Evolutionary conservation across 92 coral and sea anemone genomes (phyloP).

Genomic region (Zoanthus solanderi): DNA sequence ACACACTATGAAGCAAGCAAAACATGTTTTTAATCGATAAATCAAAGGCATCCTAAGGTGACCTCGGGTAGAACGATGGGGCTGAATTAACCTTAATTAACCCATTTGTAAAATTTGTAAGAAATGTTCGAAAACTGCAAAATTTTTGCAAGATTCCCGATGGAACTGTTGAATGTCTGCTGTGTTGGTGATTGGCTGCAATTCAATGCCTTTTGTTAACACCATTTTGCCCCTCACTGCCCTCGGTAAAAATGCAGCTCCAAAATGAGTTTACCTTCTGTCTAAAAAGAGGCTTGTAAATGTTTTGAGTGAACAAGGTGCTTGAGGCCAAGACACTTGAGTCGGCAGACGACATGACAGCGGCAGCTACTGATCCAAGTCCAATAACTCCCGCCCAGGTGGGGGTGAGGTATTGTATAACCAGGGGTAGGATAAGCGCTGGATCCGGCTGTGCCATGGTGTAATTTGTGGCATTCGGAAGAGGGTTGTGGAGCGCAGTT

Average conservation of each 20-base stretch:
- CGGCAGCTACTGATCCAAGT: conserved; percentile 71
- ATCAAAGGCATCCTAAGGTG: no score
- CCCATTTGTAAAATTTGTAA: no score
- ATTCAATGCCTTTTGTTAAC: no score
- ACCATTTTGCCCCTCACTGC: no score
- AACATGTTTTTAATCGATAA: no score
- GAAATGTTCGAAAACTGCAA: no score
- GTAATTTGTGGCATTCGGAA: conserved; percentile 19
- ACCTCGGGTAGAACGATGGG: no score
- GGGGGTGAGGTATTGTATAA: conserved; percentile 65
- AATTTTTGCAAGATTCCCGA: no score
- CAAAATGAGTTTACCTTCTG: conserved; percentile 49
- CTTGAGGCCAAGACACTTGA: conserved; percentile 65
- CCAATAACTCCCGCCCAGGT: conserved; percentile 60
- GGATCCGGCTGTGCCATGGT: conserved; percentile 43
- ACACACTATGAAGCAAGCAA: no score
- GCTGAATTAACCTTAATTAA: no score
- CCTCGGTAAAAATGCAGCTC: neutral
- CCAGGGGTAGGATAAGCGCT: conserved; percentile 54
- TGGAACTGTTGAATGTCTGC: no score
- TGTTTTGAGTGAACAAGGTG: conserved; percentile 60
- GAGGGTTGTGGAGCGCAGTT: conserved; percentile 59
- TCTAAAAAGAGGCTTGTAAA: conserved; percentile 60
- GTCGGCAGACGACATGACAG: conserved; percentile 75
- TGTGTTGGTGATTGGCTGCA: no score